Percentiles rank a stretch among this genome's conserved stretches.
phyloP scores from a whole-genome alignment of 2,113 vertebrate genomes.

The Rhagologus leucostigma region DNA sequence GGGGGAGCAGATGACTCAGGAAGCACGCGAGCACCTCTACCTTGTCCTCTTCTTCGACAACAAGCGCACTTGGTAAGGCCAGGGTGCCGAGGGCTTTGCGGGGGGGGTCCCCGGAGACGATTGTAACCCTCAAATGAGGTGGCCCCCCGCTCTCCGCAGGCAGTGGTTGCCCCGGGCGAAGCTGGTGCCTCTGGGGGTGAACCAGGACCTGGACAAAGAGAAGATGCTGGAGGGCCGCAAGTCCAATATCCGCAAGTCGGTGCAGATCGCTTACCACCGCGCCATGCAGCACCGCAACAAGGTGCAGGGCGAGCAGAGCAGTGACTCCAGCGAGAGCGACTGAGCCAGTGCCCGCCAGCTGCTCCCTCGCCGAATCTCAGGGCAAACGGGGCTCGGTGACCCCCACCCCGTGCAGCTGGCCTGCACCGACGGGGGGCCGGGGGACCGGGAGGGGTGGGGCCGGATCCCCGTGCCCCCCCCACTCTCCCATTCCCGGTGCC shows the following conservation, averaged over 20 bases:
- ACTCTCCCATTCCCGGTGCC: neutral
- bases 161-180: constrained; percentile 98
- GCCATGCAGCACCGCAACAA: constrained; percentile 99
- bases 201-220: constrained; percentile 97
- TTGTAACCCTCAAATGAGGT: constrained; percentile 35
- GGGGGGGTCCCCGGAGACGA: neutral
- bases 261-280: constrained; percentile 95
- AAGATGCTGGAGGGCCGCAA: constrained; percentile 98
- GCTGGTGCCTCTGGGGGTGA: constrained; percentile 93
- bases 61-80: constrained; percentile 95
- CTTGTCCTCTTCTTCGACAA: constrained; percentile 99
- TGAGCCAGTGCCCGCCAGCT: constrained; percentile 27
- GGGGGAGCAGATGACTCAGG: constrained; percentile 98
- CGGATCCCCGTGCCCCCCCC: neutral
- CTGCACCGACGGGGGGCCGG: constrained; percentile 50
- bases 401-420: constrained; percentile 70
- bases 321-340: constrained; percentile 94
- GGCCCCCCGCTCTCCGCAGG: constrained; percentile 69
- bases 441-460: neutral
- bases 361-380: constrained; percentile 62
- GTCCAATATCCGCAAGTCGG: constrained; percentile 97
- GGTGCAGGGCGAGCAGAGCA: constrained; percentile 97
- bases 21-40: constrained; percentile 97
- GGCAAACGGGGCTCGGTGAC: constrained; percentile 69
- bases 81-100: neutral